A percentile compares a stretch with the other conserved stretches of the same genome.
These are phyloP conservation scores for Polydrusus pterygomalis DNA, from an alignment of 2,888 invertebrate genomes.

Conservation along the genomic window DNA sequence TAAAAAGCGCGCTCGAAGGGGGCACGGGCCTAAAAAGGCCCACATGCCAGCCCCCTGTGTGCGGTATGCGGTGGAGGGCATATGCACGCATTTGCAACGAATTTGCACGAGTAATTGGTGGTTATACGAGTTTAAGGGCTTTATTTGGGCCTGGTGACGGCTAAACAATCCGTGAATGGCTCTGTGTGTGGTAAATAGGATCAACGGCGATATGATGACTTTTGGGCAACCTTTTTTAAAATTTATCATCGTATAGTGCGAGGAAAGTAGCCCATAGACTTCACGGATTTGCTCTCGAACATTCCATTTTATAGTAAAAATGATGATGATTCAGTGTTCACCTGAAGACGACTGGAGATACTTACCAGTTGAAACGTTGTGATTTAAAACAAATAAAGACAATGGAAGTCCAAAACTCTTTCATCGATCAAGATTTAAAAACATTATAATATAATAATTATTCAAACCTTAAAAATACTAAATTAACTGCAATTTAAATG, in stretches of 20 bases:
- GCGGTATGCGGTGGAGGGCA: conserved; percentile 58
- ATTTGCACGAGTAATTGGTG: conserved; percentile 49
- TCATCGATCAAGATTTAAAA: too few species aligned
- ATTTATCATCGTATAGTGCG: neutral
- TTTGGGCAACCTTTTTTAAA: neutral
- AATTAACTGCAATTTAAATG: too few species aligned
- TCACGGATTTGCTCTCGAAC: too few species aligned
- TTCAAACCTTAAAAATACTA: too few species aligned
- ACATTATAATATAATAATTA: too few species aligned
- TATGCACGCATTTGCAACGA: conserved; percentile 57
- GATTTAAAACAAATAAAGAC: too few species aligned
- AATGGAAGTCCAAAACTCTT: too few species aligned
- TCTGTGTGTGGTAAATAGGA: conserved; percentile 50
- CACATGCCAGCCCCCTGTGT: conserved; percentile 62
- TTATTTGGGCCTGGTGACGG: conserved; percentile 45
- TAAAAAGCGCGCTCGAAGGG: conserved; percentile 57
- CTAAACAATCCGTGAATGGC: conserved; percentile 43
- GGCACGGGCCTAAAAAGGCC: conserved; percentile 63
- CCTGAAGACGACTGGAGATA: too few species aligned
- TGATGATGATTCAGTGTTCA: too few species aligned
- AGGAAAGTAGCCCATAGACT: too few species aligned
- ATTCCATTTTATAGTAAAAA: too few species aligned
- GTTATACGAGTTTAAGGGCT: conserved; percentile 43
- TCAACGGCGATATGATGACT: conserved; percentile 20
- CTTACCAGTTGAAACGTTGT: too few species aligned